Conservation (phyloP, 2,797 vertebrate genomes). For the Loris lydekkerianus region DNA sequence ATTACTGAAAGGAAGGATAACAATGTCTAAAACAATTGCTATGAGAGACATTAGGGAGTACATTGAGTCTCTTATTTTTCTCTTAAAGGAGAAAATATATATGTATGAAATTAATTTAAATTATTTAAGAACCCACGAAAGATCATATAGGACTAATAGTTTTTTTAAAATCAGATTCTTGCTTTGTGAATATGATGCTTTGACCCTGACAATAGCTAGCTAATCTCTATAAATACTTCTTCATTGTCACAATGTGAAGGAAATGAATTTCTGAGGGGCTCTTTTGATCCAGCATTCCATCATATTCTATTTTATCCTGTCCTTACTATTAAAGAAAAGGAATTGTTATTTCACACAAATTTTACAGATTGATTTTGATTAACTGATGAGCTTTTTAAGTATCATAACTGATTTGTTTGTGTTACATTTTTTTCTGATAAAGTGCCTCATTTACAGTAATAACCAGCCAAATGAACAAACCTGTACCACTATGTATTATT, state of each 20-base stretch:
- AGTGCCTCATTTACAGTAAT: not conserved
- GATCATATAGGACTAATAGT: not conserved
- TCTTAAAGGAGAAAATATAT: constrained; percentile 33
- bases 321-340: constrained; percentile 12
- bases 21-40: not conserved
- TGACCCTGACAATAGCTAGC: not conserved
- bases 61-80: constrained; percentile 6
- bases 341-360: constrained; percentile 29
- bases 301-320: not conserved
- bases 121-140: not conserved
- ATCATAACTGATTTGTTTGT: constrained; percentile 16
- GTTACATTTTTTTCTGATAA: not conserved
- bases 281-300: not conserved
- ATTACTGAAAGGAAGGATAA: constrained; percentile 30
- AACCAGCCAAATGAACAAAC: not conserved
- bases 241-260: not conserved
- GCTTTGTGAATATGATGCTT: not conserved
- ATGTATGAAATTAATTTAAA: not conserved
- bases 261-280: not conserved
- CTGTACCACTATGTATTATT: not conserved
- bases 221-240: not conserved
- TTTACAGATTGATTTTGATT: constrained; percentile 34
- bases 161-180: constrained; percentile 16
- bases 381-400: constrained; percentile 30
- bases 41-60: not conserved